Percentiles rank a stretch among this genome's conserved stretches.
Conservation (phyloP, 2,113 vertebrate species). For the Orientallactaga bullata region DNA sequence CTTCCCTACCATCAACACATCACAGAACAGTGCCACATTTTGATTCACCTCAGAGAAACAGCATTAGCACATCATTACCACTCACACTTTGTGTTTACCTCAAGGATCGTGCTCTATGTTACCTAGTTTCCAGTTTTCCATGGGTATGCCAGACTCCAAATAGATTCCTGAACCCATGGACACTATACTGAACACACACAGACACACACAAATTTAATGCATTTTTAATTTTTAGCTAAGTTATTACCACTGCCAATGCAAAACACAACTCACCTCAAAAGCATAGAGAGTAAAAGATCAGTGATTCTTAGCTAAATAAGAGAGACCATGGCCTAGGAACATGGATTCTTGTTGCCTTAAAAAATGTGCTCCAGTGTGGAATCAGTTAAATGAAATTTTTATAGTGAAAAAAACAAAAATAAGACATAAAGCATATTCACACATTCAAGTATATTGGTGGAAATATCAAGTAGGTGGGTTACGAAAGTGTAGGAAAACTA, state of each 20-base stretch:
- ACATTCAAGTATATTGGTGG: too few relatives aligned
- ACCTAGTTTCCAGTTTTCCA: not conserved
- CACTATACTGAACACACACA: not conserved
- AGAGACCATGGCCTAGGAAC: not conserved
- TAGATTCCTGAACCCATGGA: not conserved
- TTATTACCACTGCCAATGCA: not conserved
- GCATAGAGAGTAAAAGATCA: not conserved
- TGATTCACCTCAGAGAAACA: not conserved
- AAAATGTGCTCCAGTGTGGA: not conserved
- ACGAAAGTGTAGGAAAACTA: too few relatives aligned
- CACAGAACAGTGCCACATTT: not conserved
- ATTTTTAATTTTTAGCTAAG: not conserved
- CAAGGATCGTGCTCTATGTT: not conserved
- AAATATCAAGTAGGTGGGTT: too few relatives aligned
- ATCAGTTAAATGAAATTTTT: not conserved
- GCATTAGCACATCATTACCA: not conserved
- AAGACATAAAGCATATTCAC: too few relatives aligned
- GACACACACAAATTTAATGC: too few relatives aligned
- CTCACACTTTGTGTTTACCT: not conserved
- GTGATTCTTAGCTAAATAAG: not conserved
- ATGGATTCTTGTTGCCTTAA: not conserved
- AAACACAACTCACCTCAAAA: not conserved
- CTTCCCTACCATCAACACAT: not conserved
- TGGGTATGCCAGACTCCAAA: not conserved
- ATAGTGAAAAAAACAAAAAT: too few relatives aligned